Conservation (phyloP, 2,888 invertebrate species). For the Stenurella melanura region DNA sequence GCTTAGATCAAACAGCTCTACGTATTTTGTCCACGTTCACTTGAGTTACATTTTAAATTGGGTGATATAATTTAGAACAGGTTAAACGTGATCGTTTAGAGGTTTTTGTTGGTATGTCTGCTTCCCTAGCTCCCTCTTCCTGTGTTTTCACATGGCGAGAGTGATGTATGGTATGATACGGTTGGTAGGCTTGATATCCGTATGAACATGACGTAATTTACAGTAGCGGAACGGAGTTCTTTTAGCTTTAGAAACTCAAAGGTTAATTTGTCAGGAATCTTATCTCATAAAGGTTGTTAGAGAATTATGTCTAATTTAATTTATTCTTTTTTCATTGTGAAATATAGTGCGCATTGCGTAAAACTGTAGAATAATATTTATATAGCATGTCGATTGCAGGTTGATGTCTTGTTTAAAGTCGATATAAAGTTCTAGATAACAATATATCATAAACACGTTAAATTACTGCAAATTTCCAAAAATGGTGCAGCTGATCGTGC, state of each 20-base stretch:
- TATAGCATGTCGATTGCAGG: too few species aligned
- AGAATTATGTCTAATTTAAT: too few species aligned
- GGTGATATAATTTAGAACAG: constrained; percentile 30
- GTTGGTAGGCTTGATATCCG: constrained; percentile 10
- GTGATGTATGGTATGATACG: constrained; percentile 24
- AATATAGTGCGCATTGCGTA: too few species aligned
- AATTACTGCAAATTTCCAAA: too few species aligned
- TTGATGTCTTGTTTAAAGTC: too few species aligned
- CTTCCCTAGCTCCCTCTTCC: constrained; percentile 10
- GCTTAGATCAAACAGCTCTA: constrained; percentile 22
- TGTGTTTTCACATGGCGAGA: constrained; percentile 26
- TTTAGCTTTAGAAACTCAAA: not conserved
- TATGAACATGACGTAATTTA: constrained; percentile 4
- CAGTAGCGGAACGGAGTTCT: constrained; percentile 3
- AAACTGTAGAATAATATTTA: too few species aligned
- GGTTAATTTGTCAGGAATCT: too few species aligned
- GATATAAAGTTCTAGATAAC: too few species aligned
- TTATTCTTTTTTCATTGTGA: too few species aligned
- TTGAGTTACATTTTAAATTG: constrained; percentile 28
- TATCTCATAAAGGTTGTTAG: too few species aligned
- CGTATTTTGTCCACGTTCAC: constrained; percentile 30
- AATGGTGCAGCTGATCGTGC: too few species aligned
- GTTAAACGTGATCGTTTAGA: constrained; percentile 32
- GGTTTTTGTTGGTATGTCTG: constrained; percentile 17
- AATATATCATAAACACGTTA: too few species aligned